phyloP scores from a whole-genome alignment of 2,797 vertebrate genomes.

The Sebastes hubbsi region DNA sequence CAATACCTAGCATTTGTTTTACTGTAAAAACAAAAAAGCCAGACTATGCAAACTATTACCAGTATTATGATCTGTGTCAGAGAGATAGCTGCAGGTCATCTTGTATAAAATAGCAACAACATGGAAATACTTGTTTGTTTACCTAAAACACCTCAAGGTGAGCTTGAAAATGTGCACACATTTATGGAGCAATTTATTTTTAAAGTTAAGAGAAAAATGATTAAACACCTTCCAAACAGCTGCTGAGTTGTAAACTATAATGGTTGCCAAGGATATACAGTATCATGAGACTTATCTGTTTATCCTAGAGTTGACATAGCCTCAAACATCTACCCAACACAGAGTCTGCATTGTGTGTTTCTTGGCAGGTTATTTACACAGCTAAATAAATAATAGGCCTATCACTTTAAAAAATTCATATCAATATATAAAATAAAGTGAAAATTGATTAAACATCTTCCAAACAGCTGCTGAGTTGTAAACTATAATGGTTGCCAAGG shows the following conservation, averaged over 20 bases:
- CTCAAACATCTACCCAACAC: neutral
- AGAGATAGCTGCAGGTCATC: neutral
- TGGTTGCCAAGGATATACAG: neutral
- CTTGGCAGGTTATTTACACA: neutral
- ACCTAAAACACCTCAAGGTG: conserved; percentile 13
- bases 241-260: neutral
- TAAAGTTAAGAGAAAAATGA: neutral
- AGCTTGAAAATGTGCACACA: neutral
- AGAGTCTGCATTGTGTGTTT: neutral
- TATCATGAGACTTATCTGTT: neutral
- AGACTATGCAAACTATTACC: too few relatives aligned
- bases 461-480: neutral
- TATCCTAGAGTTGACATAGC: neutral
- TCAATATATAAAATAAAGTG: neutral
- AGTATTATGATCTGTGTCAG: neutral
- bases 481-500: neutral
- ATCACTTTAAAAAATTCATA: too few relatives aligned
- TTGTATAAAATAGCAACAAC: conserved; percentile 44
- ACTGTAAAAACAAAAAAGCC: neutral
- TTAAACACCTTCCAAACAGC: neutral
- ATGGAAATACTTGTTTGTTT: conserved; percentile 41
- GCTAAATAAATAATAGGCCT: too few relatives aligned
- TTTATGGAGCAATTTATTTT: conserved; percentile 20
- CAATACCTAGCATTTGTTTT: neutral
- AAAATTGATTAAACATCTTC: neutral